Conservation (phyloP, 2,888 invertebrate genomes). For the Kryphioiulus occultus region DNA sequence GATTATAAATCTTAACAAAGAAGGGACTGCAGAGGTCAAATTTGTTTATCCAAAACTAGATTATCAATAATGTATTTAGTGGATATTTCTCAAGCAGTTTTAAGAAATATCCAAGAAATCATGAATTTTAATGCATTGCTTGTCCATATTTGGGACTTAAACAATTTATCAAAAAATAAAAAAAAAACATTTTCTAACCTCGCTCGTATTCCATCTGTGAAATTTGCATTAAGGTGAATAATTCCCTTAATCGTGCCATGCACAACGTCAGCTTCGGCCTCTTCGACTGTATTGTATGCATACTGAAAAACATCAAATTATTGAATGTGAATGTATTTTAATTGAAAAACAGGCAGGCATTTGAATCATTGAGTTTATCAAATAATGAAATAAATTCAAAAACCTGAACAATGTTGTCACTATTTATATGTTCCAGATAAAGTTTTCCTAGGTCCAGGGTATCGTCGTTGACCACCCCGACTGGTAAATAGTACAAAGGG, state of each 20-base stretch:
- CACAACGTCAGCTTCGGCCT: not conserved
- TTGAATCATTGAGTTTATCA: no score
- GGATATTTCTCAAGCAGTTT: no score
- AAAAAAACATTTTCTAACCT: not conserved
- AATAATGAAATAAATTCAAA: not conserved
- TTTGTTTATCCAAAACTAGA: no score
- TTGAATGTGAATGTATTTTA: no score
- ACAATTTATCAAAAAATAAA: no score
- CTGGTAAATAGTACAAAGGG: not conserved
- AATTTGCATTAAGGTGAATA: conserved; percentile 17
- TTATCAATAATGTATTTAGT: no score
- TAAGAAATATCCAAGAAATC: no score
- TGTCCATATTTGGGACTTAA: no score
- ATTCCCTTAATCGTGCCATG: not conserved
- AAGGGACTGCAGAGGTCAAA: no score
- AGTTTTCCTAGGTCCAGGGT: not conserved
- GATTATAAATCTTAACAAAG: no score
- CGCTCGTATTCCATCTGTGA: not conserved
- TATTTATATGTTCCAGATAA: not conserved
- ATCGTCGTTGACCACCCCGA: conserved; percentile 17
- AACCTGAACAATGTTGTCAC: not conserved
- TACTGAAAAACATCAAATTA: not conserved
- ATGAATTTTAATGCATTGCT: no score
- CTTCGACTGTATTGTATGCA: not conserved
- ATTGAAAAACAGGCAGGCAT: no score